These are phyloP conservation scores for Hydrotaea diabolus DNA, from an alignment of 2,888 invertebrate genomes.

Conservation along the genomic window DNA sequence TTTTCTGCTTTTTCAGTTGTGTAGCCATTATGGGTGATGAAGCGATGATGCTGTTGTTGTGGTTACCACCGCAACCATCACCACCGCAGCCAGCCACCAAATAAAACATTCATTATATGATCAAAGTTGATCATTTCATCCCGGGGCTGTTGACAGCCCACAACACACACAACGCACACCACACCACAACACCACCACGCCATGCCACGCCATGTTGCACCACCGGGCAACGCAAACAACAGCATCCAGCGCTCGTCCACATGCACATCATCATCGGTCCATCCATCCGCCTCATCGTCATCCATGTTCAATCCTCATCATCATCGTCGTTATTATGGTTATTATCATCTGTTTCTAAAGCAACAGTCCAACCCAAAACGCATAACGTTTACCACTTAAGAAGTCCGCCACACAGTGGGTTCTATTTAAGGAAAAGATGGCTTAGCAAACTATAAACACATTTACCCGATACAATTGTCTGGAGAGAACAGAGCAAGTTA, in stretches of 20 bases:
- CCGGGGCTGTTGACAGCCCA: conserved; percentile 80
- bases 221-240: not conserved
- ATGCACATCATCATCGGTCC: conserved; percentile 9
- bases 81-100: conserved; percentile 25
- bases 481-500: too few species aligned
- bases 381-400: conserved; percentile 15
- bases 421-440: too few species aligned
- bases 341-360: conserved; percentile 19
- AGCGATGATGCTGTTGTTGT: conserved; percentile 37
- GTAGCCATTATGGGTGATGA: not conserved
- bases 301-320: conserved; percentile 57
- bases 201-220: not conserved
- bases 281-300: conserved; percentile 1
- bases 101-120: conserved; percentile 77
- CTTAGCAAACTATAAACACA: too few species aligned
- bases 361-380: conserved; percentile 24
- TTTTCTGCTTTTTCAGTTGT: not conserved
- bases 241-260: not conserved
- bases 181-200: not conserved
- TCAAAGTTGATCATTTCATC: conserved; percentile 80
- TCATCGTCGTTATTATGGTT: conserved; percentile 27
- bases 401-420: not conserved
- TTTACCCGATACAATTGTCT: too few species aligned
- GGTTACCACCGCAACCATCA: conserved; percentile 27
- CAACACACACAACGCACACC: conserved; percentile 70